phyloP scores from a whole-genome alignment of 2,888 invertebrate species.

The Podotricha telesiphe region DNA sequence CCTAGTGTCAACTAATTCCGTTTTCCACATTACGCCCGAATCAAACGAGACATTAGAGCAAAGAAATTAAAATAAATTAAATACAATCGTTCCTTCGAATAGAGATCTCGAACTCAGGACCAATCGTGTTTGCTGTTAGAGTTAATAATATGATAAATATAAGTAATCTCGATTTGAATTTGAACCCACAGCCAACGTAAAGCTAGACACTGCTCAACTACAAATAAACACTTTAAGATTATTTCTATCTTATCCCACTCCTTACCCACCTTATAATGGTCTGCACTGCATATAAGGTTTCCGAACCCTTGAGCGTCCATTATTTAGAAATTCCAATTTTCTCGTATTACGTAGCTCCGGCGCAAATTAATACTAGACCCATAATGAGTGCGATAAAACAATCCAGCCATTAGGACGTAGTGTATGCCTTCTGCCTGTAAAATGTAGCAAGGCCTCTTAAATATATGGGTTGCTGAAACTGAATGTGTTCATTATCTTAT shows the following conservation, averaged over 20 bases:
- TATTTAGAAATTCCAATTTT: conserved; percentile 48
- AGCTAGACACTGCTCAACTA: neutral
- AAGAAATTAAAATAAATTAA: too few species aligned
- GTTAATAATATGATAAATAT: too few species aligned
- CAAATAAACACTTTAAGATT: neutral
- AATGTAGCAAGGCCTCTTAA: conserved; percentile 61
- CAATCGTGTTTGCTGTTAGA: too few species aligned
- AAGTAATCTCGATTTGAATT: too few species aligned
- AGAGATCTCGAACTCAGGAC: too few species aligned
- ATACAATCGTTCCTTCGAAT: too few species aligned
- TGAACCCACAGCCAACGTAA: too few species aligned
- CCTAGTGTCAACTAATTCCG: too few species aligned
- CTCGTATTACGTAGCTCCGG: conserved; percentile 45
- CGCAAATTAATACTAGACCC: conserved; percentile 64
- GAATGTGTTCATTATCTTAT: conserved; percentile 51
- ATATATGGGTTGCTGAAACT: conserved; percentile 64
- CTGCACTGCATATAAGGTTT: conserved; percentile 27
- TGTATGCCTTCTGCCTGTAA: conserved; percentile 63
- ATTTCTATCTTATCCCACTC: neutral
- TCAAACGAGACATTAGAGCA: too few species aligned
- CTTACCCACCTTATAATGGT: neutral
- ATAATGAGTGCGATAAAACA: conserved; percentile 80
- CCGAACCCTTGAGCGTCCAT: conserved; percentile 30
- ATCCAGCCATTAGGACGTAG: conserved; percentile 63
- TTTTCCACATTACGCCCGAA: too few species aligned